Evolutionary conservation across 2,797 vertebrate species (phyloP), one percentile per base, ranked within the genome.

Genomic region (Spea hammondii): DNA sequence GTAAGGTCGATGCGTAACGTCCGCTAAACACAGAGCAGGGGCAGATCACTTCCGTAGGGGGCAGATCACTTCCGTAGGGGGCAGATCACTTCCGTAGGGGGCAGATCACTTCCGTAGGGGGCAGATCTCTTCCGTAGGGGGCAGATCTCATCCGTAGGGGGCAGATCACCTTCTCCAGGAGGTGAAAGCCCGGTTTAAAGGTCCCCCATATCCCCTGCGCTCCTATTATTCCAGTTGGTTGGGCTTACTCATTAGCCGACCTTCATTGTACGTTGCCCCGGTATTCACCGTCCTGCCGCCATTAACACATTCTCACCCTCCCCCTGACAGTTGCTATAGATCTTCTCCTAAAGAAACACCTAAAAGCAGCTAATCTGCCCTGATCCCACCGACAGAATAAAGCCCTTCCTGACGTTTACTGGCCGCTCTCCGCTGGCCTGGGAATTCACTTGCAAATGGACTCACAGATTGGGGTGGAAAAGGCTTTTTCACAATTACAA

Each of bases 381-480:
- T 79, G 79, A 83, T 83, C 82, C 72, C 69, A 77, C 51, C 55
- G 47, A 17, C 60, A 64, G 67, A 48, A 53, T 9, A 5, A 53
- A 53, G 51, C 13, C 14, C 32, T 51, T 57, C 50, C 46, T 49
- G 44, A 70, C 45, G 65, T 69, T 67, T 68, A 46, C n/a, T 51
- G 57, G 48, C 49, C n/a, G 12, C 55, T 51, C 17, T 48, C 44
- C 55, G 4, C 57, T 51, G 11, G 57, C 70, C 71, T 65, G 46
- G 65, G 60, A 70, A 83, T 85, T 82, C 79, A 83, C 48, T 85
- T 85, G 81, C 69, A 84, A 85, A 84, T 84, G 64, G 32, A 4
- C 64, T 49, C 14, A n/a, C 70, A 71, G 51, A 78, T 80, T 82
- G 55, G 4, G 6, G 74, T 47, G 49, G 44, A 74, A 68, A 71